Base-by-base conservation (phyloP, 2,888 invertebrate species). In the Pristionchus fissidentatus region DNA sequence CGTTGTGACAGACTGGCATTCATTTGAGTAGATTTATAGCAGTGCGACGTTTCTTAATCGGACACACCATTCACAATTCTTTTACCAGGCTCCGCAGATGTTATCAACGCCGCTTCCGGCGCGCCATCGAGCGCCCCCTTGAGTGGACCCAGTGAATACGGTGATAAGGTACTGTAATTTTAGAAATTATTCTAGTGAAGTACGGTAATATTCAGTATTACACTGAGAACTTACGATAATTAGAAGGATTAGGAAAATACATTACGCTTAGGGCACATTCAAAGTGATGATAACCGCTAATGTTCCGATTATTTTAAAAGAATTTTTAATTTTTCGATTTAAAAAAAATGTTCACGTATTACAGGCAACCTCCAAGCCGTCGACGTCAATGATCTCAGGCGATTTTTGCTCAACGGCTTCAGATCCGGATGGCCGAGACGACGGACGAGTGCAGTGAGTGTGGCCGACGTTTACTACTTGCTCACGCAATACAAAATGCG, bases 331-430 rank as follows among this genome's bases (percentile, higher is more conserved):
- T 49, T 49, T 19, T 49, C 52, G 52, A 19, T 15, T 49, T 49
- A 49, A 19, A 10, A 49, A 49, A 10, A 49, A 19, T 49, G 19
- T 15, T 49, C 19, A 15, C 52, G 5, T 1, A 35, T 55, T 78
- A 5, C 55, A 78, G 84, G 83, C 80, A 52, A 82, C 81, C 19
- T 62, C 75, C 35, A 80, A 80, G 70, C 49, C 84, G 49, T 84
- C 83, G 46, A 79, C 84, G 19, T 84, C 86, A 43, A 77, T 83
- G 52, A 80, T 84, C 46, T 77, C 87, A 10, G 84, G 86, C 8
- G 88, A 88, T 70, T 85, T 86, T 29, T 86, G 87, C 26, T 88
- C 87, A 7, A 88, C 86, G 32, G 86, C 86, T 43, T 88, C 88
- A 19, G 88, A 88, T 83, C 85, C 85, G 15, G 87, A 88, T 57